Evolutionary conservation across 2,888 invertebrate genomes (phyloP).

Genomic region (Agrilus mali): DNA sequence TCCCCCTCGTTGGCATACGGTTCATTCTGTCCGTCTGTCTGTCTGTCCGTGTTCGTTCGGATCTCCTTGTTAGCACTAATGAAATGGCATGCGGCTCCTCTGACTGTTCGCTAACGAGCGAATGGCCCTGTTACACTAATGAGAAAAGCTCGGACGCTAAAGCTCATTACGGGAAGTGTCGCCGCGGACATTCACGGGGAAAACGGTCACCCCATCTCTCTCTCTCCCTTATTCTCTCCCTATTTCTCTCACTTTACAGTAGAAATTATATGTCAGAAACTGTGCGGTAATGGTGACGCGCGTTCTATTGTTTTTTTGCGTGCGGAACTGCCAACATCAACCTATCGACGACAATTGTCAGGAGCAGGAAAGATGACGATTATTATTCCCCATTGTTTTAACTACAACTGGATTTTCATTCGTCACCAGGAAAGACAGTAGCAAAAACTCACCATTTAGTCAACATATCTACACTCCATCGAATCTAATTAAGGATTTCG

Average conservation of each 20-base stretch:
- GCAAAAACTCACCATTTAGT: too few relatives aligned
- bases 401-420: too few relatives aligned
- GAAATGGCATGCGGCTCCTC: constrained; percentile 30
- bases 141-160: constrained; percentile 33
- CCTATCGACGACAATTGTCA: constrained; percentile 1
- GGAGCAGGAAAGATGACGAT: too few relatives aligned
- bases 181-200: constrained; percentile 24
- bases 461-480: too few relatives aligned
- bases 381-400: too few relatives aligned
- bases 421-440: too few relatives aligned
- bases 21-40: not conserved
- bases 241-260: not conserved
- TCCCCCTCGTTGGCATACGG: not conserved
- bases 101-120: constrained; percentile 27
- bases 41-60: constrained; percentile 4
- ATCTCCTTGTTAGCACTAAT: constrained; percentile 31
- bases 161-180: constrained; percentile 31
- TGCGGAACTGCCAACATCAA: not conserved
- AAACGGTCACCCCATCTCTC: too few relatives aligned
- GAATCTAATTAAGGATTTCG: too few relatives aligned
- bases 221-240: too few relatives aligned
- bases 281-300: not conserved
- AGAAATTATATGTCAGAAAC: too few relatives aligned
- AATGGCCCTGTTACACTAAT: constrained; percentile 33
- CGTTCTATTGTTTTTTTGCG: constrained; percentile 1